Evolutionary conservation across 2,113 vertebrate genomes (phyloP), one percentile per base, ranked within the genome.

Genomic region (Gavia stellata): DNA sequence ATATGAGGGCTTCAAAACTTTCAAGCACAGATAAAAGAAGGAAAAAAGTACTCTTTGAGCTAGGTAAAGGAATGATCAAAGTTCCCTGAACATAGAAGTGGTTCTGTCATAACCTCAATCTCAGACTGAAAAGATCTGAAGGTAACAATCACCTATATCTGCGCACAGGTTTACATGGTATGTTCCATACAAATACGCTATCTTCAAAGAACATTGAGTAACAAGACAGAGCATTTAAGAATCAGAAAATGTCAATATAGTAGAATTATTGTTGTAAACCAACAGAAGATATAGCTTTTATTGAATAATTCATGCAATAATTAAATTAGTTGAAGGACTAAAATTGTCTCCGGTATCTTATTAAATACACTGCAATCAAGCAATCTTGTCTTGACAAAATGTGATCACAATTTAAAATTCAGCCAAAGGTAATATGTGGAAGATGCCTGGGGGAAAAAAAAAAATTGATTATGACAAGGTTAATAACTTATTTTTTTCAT

Each of bases 31-130:
- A 95, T 95, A 84, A 95, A 96, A 94, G 83, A 28, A 1, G 52
- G 89, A 86, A 73, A 86, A 78, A 81, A 83, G 17, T 20, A 49
- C 25, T 88, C 89, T 94, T 95, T 94, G 92, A 93, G 89, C 45
- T 66, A 59, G 75, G 66, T 92, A 68, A 93, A 93, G 71, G 63
- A 92, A 95, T 96, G 90, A 97, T 96, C 94, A 96, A 97, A 96
- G 87, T 88, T 96, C 70, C 34, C 71, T 89, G 90, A 92, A 83
- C 34, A 92, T 19, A 92, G 77, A 89, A 93, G 91, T 78, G 77
- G 61, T 73, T 90, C 87, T 96, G 82, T 92, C 90, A 7, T 78
- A 91, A 86, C 85, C 81, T 95, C 93, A 93, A 62, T 92, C 86
- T 94, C 70, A 72, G 55, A 13, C 50, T 94, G 89, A 72, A 94